Evolutionary conservation across 2,888 invertebrate genomes (phyloP).

Genomic region (Ectropis crepuscularia): DNA sequence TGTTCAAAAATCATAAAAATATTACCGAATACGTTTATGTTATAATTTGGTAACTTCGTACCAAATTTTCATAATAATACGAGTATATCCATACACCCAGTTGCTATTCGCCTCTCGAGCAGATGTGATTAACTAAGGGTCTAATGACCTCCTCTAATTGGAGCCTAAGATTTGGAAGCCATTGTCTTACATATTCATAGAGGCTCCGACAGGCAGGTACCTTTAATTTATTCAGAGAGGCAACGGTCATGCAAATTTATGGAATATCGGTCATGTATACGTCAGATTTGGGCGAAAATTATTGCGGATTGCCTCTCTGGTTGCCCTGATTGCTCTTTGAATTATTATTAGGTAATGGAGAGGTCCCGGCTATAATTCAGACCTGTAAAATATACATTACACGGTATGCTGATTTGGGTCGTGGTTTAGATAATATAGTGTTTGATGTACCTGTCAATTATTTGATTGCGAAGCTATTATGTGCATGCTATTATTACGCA

Average conservation of each 20-base stretch:
- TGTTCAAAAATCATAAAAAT: too few species aligned
- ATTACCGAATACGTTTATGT: too few species aligned
- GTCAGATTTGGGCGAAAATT: slow-evolving; percentile 82
- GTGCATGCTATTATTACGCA: too few species aligned
- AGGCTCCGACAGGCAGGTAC: slow-evolving; percentile 73
- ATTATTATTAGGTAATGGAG: slow-evolving; percentile 50
- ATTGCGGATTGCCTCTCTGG: slow-evolving; percentile 74
- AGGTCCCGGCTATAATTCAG: slow-evolving; percentile 35
- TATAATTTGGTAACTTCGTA: too few species aligned
- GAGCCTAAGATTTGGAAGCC: slow-evolving; percentile 79
- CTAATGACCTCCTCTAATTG: slow-evolving; percentile 81
- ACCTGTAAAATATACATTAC: slow-evolving; percentile 34
- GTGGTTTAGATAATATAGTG: slow-evolving; percentile 15
- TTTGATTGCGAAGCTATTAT: slow-evolving; percentile 7
- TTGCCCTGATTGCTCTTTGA: slow-evolving; percentile 50
- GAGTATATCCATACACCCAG: slow-evolving; percentile 42
- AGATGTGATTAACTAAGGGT: slow-evolving; percentile 74
- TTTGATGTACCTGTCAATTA: slow-evolving; percentile 3
- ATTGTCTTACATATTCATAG: slow-evolving; percentile 85
- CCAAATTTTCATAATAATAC: too few species aligned
- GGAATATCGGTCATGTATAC: slow-evolving; percentile 83
- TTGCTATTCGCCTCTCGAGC: slow-evolving; percentile 59
- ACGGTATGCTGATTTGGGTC: slow-evolving; percentile 18
- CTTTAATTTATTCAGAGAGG: slow-evolving; percentile 80
- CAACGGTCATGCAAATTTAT: slow-evolving; percentile 82